Evolutionary conservation across 2,797 vertebrate species (phyloP), one percentile per base, ranked within the genome.

Genomic region (Coracias cyanogaster): DNA sequence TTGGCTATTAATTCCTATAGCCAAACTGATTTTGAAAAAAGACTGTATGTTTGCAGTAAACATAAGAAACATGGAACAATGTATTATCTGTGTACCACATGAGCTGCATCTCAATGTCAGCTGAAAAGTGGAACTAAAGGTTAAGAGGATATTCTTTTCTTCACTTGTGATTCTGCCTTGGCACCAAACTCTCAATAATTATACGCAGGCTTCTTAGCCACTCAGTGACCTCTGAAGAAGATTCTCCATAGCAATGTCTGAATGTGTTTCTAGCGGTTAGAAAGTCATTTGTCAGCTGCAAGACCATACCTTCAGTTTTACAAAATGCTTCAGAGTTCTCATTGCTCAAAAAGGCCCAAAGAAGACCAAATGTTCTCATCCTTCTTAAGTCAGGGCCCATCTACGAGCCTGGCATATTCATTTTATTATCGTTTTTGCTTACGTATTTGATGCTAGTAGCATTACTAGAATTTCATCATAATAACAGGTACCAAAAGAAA

Each of bases 1-100:
- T 87, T 95, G 77, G 73, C 71, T 92, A 74, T 84, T 94, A 84
- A 57, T 77, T 87, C 31, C 49, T 67, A 86, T 71, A 94, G 66
- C 45, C 80, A 92, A 82, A 91, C 9, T 18, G 29, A 70, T 84
- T 74, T 92, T 64, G 39, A 58, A 82, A 64, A 37, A 89, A 86
- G 31, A 4, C 33, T 65, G 17, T 54, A 45, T 71, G 60, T 86
- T 84, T 84, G 46, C 33, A 9, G 48, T 51, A 84, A 86, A 86
- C 48, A 64, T 31, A 43, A 69, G 57, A 84, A 88, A 31, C 18
- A 49, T 8, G 12, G 55, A 90, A 82, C 13, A 65, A 45, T 19
- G 20, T 79, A 82, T 86, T 86, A 70, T 70, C 25, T 55, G 43
- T 25, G 25, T 4, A 85, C 58, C 33, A 37, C 37, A 61, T 8